Evolutionary conservation across 2,888 invertebrate genomes (phyloP), one percentile per base, ranked within the genome.

Genomic region (Heliconius ismenius): DNA sequence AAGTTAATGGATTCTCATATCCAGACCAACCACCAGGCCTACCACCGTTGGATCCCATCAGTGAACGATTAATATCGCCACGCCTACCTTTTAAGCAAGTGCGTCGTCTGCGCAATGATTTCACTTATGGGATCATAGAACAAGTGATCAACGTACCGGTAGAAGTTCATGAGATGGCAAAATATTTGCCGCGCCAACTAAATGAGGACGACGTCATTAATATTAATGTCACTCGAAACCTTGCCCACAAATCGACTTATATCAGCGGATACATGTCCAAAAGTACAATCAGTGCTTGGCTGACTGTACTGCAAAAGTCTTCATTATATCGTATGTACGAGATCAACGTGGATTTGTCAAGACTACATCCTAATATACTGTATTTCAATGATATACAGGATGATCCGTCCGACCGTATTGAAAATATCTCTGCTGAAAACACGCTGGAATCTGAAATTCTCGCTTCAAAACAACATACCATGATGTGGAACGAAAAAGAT

Each of bases 141-240:
- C 88, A 90, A 86, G 83, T 89, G 74, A 90, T 90, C 18, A 90
- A 89, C 81, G 86, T 89, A 3, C 89, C 88, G 78, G 85, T 87
- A 6, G 49, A 83, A 77, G 86, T 86, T 72, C 68, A 87, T 81
- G 81, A 83, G 2, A 87, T 87, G 87, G 85, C 87, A 73, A 82
- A 85, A 82, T 79, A 79, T 13, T 83, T 89, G 81, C 87, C 87
- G 3, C 82, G 88, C 0, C 81, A 84, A 18, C 65, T 89, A 69
- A 78, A 86, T 76, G 87, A 88, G 79, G 87, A 88, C 80, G 80
- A 87, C 65, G 81, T 81, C 28, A 83, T 88, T 73, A 86, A 87
- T 80, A 84, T 89, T 2, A 82, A 88, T 81, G 85, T 88, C 64
- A 83, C 86, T 75, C 18, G 81, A 36, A 87, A 86, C 15, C 80